Conservation (phyloP, 2,888 invertebrate species). For the Emmelina monodactyla region DNA sequence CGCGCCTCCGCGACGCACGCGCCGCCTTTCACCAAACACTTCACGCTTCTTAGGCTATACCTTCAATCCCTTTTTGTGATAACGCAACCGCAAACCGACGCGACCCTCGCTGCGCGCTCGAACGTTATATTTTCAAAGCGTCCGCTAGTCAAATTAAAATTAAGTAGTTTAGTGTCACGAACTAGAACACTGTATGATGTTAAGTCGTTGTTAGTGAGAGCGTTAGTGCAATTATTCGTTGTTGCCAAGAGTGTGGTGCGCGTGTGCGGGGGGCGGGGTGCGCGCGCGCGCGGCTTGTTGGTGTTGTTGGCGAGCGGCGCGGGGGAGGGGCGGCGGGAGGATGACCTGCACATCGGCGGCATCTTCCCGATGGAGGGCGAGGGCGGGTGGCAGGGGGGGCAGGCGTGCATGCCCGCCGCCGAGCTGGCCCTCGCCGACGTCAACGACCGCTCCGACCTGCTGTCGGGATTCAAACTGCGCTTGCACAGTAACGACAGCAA, state of each 20-base stretch:
- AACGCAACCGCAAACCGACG: conserved; percentile 33
- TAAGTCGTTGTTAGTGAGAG: conserved; percentile 52
- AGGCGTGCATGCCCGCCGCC: conserved; percentile 98
- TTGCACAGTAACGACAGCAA: conserved; percentile 96
- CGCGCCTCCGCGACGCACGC: conserved; percentile 26
- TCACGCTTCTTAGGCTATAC: conserved; percentile 61
- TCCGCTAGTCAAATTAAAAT: conserved; percentile 63
- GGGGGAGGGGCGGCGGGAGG: conserved; percentile 60
- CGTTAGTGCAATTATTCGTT: conserved; percentile 59
- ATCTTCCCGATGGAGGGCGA: conserved; percentile 97
- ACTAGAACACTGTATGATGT: conserved; percentile 51
- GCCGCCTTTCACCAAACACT: conserved; percentile 35
- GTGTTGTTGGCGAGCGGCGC: conserved; percentile 37
- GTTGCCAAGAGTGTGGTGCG: conserved; percentile 51
- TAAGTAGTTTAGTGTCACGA: conserved; percentile 39
- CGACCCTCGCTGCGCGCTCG: conserved; percentile 34
- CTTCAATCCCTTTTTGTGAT: conserved; percentile 47
- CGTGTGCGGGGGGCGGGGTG: conserved; percentile 20
- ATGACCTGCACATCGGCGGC: conserved; percentile 93
- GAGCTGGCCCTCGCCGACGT: conserved; percentile 96
- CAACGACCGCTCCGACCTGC: conserved; percentile 84
- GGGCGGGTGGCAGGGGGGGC: conserved; percentile 98
- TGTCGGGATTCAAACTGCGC: conserved; percentile 89
- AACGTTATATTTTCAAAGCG: conserved; percentile 59
- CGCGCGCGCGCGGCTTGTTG: conserved; percentile 19